A percentile compares a stretch with the other conserved stretches of the same genome.
phyloP scores from a whole-genome alignment of 2,113 vertebrate genomes.

The Phainopepla nitens region DNA sequence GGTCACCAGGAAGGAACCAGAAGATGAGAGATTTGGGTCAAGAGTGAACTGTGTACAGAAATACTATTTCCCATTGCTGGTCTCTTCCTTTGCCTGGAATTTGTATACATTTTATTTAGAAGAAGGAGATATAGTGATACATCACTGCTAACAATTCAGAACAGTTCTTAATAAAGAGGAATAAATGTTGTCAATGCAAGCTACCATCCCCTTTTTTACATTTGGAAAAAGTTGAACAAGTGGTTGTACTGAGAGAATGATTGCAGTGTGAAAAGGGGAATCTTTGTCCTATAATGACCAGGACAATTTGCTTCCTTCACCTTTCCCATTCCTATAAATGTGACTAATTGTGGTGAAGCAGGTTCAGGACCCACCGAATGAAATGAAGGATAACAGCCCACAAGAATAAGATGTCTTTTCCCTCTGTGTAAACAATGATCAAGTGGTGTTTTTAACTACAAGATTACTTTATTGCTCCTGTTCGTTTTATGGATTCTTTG shows the following conservation, averaged over 20 bases:
- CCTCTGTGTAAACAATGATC: not conserved
- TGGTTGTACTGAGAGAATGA: not conserved
- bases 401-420: not conserved
- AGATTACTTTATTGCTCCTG: not conserved
- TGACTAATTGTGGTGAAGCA: not conserved
- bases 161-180: not conserved
- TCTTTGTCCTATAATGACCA: not conserved
- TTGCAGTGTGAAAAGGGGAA: not conserved
- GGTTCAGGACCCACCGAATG: not conserved
- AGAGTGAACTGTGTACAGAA: not conserved
- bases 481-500: constrained; percentile 36
- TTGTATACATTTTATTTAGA: not conserved
- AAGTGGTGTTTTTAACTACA: not conserved
- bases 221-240: not conserved
- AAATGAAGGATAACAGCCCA: not conserved
- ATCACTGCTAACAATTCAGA: not conserved
- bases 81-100: not conserved
- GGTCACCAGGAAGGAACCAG: not conserved
- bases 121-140: not conserved
- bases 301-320: not conserved
- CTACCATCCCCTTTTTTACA: not conserved
- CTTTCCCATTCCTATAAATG: not conserved
- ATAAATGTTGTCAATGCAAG: not conserved
- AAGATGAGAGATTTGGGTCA: not conserved
- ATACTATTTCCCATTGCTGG: not conserved